These are phyloP conservation scores for Idaea aversata DNA, from an alignment of 2,888 invertebrate genomes.

Conservation along the genomic window DNA sequence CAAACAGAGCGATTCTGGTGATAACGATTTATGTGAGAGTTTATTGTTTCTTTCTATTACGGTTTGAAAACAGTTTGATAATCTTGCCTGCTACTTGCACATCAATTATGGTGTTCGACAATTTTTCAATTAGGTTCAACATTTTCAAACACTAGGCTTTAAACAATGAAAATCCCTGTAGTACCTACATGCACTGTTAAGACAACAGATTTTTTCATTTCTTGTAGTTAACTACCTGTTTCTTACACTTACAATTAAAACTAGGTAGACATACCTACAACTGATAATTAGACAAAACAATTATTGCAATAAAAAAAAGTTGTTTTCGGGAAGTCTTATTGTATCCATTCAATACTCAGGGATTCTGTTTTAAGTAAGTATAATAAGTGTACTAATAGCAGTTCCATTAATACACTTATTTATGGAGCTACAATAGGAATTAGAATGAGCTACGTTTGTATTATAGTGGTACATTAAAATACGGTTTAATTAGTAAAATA, in stretches of 20 bases:
- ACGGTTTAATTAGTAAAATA: background rate
- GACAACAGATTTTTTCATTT: background rate
- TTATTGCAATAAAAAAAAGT: background rate
- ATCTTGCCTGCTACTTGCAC: background rate
- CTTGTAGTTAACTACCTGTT: background rate
- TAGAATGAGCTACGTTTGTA: background rate
- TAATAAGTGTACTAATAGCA: background rate
- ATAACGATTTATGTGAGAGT: constrained; percentile 47
- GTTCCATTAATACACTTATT: too few relatives aligned
- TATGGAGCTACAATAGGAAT: background rate
- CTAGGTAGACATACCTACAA: background rate
- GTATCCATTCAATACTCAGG: background rate
- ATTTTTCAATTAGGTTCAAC: background rate
- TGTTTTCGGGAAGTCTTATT: background rate
- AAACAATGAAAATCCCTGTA: background rate
- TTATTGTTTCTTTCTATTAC: constrained; percentile 41
- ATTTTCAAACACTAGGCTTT: too few relatives aligned
- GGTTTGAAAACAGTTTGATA: constrained; percentile 15
- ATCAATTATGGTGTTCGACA: background rate
- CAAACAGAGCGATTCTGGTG: constrained; percentile 47
- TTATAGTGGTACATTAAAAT: background rate
- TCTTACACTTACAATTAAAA: background rate
- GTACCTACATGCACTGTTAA: background rate
- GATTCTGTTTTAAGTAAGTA: background rate
- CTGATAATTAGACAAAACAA: background rate